Evolutionary conservation across 1,140 invertebrate genomes (phyloP), one percentile per base, ranked within the genome.

Genomic region (Halictus rubicundus): DNA sequence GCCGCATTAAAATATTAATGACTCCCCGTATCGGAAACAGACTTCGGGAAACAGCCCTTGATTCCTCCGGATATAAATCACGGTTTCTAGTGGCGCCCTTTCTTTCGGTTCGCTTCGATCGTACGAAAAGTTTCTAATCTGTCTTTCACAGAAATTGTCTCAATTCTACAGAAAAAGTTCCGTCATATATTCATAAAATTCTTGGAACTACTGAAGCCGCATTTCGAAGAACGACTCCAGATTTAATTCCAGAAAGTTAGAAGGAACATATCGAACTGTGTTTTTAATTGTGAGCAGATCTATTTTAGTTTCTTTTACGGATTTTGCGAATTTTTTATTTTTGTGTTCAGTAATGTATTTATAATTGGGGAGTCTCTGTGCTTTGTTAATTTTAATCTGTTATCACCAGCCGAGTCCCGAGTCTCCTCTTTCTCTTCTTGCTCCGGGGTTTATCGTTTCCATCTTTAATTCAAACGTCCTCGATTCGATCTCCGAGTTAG

Each of bases 1-100:
- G 84, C 71, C 87, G 85, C 86, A 91, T 92, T 90, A 87, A 90
- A 91, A 90, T 90, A 91, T 92, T 90, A 91, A 91, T 89, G 89
- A 89, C 81, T 76, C 80, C 68, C 75, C 72, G 84, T 86, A 86
- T 84, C 86, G 84, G 81, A 84, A 82, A 75, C 86, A 84, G 79
- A 86, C 85, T 79, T 87, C 27, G 80, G 74, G 75, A 78, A 81
- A 39, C 80, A 78, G 81, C 86, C 86, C 88, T 80, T 66, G 68
- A 83, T 52, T 77, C 71, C 9, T 77, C 69, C 7, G 19, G 64
- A n/a, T 71, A 86, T 86, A 86, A 86, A 86, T 86, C 84, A 85
- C 37, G 54, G 6, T n/a, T 61, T 39, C 66, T 75, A 46, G 52
- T 60, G 14, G 59, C 73, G 68, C 68, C 80, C 74, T 81, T 88